Conservation (phyloP, 2,888 invertebrate species). For the Polylopha cassiicola region DNA sequence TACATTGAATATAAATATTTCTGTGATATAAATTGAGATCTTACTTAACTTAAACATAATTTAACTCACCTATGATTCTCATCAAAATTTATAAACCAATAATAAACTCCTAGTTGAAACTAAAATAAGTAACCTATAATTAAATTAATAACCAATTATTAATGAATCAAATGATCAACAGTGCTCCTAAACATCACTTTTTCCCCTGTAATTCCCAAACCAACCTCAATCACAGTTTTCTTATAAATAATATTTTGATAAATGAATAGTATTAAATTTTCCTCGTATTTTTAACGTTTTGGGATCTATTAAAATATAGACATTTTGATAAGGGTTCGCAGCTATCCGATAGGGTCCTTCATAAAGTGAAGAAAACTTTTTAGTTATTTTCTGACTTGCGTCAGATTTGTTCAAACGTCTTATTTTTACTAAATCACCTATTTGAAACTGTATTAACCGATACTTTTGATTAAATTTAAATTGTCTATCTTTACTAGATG, state of each 20-base stretch:
- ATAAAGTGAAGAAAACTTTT: not conserved
- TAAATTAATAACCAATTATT: too few species aligned
- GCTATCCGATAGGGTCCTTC: not conserved
- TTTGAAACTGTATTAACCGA: not conserved
- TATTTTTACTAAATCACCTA: not conserved
- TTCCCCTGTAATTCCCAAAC: too few species aligned
- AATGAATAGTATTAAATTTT: not conserved
- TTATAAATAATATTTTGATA: not conserved
- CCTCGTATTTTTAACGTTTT: not conserved
- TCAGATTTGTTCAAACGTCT: not conserved
- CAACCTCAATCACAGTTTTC: too few species aligned
- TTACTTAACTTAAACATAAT: too few species aligned
- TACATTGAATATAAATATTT: too few species aligned
- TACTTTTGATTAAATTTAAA: slow-evolving; percentile 12
- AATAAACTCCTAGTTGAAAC: too few species aligned
- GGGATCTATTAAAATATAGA: not conserved
- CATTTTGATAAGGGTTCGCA: not conserved
- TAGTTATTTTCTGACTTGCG: not conserved
- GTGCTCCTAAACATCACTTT: too few species aligned
- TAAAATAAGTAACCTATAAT: too few species aligned
- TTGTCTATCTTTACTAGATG: not conserved
- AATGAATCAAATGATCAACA: too few species aligned
- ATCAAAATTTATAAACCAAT: too few species aligned
- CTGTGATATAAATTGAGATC: too few species aligned
- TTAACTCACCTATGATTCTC: too few species aligned